phyloP scores from a whole-genome alignment of 2,113 vertebrate species.

The Chaetops frenatus region DNA sequence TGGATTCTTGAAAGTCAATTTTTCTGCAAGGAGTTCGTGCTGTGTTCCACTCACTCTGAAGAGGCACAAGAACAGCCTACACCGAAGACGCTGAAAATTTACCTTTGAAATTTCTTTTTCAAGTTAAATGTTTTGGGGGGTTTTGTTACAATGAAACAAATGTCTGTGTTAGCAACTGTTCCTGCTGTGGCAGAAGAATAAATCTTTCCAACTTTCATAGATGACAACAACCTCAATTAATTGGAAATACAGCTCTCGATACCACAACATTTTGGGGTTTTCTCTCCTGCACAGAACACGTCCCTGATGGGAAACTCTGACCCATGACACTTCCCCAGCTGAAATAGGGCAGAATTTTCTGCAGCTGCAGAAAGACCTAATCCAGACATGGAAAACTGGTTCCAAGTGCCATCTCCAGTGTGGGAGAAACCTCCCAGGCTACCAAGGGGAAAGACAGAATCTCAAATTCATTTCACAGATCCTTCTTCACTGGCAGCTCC shows the following conservation, averaged over 20 bases:
- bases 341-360: neutral
- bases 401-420: accelerated
- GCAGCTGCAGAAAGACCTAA: neutral
- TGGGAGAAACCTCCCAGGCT: neutral
- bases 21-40: neutral
- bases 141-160: neutral
- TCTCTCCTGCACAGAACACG: accelerated
- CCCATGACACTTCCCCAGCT: neutral
- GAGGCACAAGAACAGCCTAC: neutral
- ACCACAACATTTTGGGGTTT: neutral
- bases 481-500: neutral
- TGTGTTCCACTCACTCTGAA: neutral
- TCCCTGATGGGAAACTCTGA: neutral
- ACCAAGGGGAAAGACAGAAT: neutral
- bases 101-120: neutral
- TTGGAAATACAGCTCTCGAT: neutral
- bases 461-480: neutral
- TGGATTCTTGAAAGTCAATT: neutral
- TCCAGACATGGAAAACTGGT: neutral
- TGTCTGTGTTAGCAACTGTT: accelerated
- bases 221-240: accelerated
- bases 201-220: neutral
- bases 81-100: neutral
- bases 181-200: neutral
- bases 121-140: neutral